These are phyloP conservation scores for Drosophila kepulauana DNA, from an alignment of 1,140 invertebrate species.

Conservation along the genomic window DNA sequence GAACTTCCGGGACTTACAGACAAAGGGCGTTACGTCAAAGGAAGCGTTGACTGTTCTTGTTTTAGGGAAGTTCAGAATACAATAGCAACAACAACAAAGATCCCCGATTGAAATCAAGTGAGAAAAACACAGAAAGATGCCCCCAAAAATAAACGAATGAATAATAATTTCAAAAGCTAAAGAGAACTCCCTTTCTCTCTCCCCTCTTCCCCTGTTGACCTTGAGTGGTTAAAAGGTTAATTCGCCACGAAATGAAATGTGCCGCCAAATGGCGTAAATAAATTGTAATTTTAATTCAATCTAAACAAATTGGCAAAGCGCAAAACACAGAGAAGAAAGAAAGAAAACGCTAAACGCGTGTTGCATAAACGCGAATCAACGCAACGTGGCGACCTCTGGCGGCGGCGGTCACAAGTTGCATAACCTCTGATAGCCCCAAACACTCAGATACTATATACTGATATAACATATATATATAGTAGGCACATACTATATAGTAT, in stretches of 20 bases:
- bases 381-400: slow-evolving; percentile 15
- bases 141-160: background rate
- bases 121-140: too few relatives aligned
- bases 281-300: slow-evolving; percentile 24
- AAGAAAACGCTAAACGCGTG: slow-evolving; percentile 3
- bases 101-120: background rate
- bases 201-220: background rate
- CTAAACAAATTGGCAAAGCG: slow-evolving; percentile 17
- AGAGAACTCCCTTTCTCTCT: too few relatives aligned
- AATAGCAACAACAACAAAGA: too few relatives aligned
- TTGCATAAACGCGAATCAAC: slow-evolving; percentile 21
- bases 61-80: too few relatives aligned
- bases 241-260: background rate
- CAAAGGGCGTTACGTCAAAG: too few relatives aligned
- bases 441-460: background rate
- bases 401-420: slow-evolving; percentile 2
- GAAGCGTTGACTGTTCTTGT: too few relatives aligned
- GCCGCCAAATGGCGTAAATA: slow-evolving; percentile 15
- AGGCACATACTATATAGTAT: too few relatives aligned
- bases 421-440: background rate
- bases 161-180: background rate
- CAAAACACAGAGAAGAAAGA: background rate
- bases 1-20: too few relatives aligned
- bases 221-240: slow-evolving; percentile 7
- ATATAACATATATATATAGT: too few relatives aligned